phyloP scores from a whole-genome alignment of 2,888 invertebrate genomes.

The Cephus spinipes region DNA sequence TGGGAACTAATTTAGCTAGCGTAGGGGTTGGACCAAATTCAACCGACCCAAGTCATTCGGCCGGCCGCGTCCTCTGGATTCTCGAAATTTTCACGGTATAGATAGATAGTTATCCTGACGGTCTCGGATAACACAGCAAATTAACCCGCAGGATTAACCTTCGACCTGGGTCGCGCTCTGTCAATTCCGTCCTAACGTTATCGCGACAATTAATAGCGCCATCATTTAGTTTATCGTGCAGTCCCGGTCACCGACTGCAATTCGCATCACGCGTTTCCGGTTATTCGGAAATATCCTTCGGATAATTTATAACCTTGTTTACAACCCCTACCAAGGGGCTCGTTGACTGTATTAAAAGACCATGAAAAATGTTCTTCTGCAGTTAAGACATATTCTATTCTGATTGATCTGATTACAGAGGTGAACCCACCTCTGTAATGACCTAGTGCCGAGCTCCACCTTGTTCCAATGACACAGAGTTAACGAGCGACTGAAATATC shows the following conservation, averaged over 20 bases:
- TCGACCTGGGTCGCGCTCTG: neutral
- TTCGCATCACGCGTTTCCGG: neutral
- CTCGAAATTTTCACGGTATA: slow-evolving; percentile 39
- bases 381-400: neutral
- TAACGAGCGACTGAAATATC: neutral
- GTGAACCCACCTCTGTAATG: neutral
- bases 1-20: slow-evolving; percentile 49
- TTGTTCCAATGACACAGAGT: neutral
- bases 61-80: slow-evolving; percentile 16
- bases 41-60: neutral
- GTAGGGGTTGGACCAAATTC: neutral
- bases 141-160: slow-evolving; percentile 32
- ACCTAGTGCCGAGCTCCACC: neutral
- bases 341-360: neutral
- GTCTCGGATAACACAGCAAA: slow-evolving; percentile 43
- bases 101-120: slow-evolving; percentile 40
- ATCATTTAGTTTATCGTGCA: neutral
- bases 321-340: neutral
- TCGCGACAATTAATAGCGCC: neutral
- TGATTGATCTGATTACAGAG: neutral
- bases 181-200: neutral
- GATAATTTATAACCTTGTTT: neutral
- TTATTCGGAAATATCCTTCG: neutral
- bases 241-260: neutral
- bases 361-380: neutral